Base-by-base conservation (phyloP, 2,888 invertebrate species). In the Amblyjoppa fuscipennis region DNA sequence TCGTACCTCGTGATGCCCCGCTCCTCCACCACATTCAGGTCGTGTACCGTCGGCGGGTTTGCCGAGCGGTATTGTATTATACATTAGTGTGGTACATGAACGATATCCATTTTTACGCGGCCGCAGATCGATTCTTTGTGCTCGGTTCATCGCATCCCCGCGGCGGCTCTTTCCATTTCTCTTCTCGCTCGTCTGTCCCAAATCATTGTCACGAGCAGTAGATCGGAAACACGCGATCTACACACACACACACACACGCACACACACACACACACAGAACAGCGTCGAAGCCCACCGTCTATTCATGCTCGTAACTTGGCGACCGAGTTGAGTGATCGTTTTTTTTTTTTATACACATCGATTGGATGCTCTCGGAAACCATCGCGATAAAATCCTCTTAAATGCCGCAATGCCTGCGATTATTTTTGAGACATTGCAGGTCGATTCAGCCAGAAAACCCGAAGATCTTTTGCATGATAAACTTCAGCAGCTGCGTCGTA, bases 131-230 rank as follows among this genome's bases (percentile, higher is more conserved):
- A 76, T 80, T 76, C 80, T 80, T 80, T 49, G 34, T 56, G 49
- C 31, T 45, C 69, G 49, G 34, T 80, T 80, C 71, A 84, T 76
- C 80, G 80, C 53, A 71, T 71, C 74, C 70, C 51, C 61, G 25
- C 56, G 49, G 68, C 38, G 28, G n/a, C 13, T 51, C 34, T 2
- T 68, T 41, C 31, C 77, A 53, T 83, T 79, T 53, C 74, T 70
- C 64, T 28, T n/a, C n/a, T 53, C 11, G 51, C 51, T 73, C 53
- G 16, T 41, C 11, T 38, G 56, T 75, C 69, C 69, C 64, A 51
- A 79, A 75, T 83, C 70, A 64, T 75, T 83, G 20, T 70, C 56
- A 66, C 66, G 51, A 83, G 78, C 74, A 78, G 73, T 61, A 68
- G 38, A 78, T 83, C 11, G 68, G 73, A 83, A 74, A 78, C 51